These are phyloP conservation scores for Arizona elegans DNA, from an alignment of 2,113 vertebrate species.

Conservation along the genomic window DNA sequence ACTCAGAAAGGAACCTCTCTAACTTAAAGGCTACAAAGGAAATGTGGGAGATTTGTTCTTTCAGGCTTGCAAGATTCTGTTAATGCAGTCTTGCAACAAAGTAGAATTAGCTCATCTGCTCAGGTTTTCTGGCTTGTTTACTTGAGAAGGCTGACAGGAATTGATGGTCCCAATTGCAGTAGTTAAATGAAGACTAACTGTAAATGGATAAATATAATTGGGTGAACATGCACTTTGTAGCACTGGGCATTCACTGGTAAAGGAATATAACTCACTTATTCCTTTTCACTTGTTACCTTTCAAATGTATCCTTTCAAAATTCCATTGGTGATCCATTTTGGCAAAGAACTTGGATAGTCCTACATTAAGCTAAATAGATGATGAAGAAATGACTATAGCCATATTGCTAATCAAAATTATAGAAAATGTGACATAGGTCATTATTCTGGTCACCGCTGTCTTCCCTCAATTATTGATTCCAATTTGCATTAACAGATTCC, in stretches of 20 bases:
- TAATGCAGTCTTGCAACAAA: background rate
- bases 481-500: conserved; percentile 25
- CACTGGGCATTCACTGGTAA: background rate
- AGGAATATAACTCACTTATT: background rate
- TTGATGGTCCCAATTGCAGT: background rate
- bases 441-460: background rate
- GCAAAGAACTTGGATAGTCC: background rate
- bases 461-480: background rate
- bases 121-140: background rate
- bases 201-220: background rate
- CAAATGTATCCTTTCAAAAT: background rate
- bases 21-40: background rate
- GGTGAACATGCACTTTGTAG: background rate
- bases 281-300: background rate
- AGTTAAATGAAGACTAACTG: background rate
- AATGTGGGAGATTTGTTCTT: background rate
- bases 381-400: background rate
- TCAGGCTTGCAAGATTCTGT: background rate
- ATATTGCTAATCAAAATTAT: background rate
- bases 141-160: background rate
- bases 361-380: background rate
- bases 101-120: background rate
- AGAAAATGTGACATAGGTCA: background rate
- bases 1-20: background rate
- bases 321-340: background rate